Base-by-base conservation (phyloP, 2,888 invertebrate species). In the Leucoma salicis region DNA sequence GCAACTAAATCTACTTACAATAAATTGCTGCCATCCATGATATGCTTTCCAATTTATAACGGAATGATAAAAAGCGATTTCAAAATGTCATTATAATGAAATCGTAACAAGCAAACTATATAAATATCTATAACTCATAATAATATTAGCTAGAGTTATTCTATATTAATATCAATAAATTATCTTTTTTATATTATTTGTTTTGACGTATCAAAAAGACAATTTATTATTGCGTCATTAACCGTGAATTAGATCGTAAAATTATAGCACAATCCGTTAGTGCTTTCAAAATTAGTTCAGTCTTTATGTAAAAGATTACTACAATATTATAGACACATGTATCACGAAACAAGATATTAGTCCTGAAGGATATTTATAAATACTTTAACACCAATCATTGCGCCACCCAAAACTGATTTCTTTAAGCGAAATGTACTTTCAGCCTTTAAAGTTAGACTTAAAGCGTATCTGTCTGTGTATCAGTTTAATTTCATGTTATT, bases 11-110 rank as follows among this genome's bases (percentile, higher is more conserved):
- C n/a, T n/a, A n/a, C 48, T 64, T 76, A 73, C 56, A 63, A 57
- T 62, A 66, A 65, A 70, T 69, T 74, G 68, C 66, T 64, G 66
- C 66, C 65, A 58, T 75, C 61, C 66, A 66, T 85, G 84, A 84
- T 84, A 85, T 85, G 85, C 80, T 63, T 77, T 70, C 66, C 71
- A 76, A 70, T 71, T 70, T 64, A 69, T 66, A 78, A 82, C 74
- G 82, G 79, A 81, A 82, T 83, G 82, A 75, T 78, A 69, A 70
- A 68, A 74, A 76, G 61, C 69, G 57, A 71, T 71, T 69, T 69
- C 63, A 63, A 57, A 63, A 63, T 60, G 41, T 49, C 49, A 57
- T 54, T n/a, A 50, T 29, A 18, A 25, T 52, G 59, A 73, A 74
- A 66, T 60, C 65, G 58, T 70, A 76, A 73, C 66, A 66, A 75